Evolutionary conservation across 2,888 invertebrate genomes (phyloP), one percentile per base, ranked within the genome.

Genomic region (Ctena decussata): DNA sequence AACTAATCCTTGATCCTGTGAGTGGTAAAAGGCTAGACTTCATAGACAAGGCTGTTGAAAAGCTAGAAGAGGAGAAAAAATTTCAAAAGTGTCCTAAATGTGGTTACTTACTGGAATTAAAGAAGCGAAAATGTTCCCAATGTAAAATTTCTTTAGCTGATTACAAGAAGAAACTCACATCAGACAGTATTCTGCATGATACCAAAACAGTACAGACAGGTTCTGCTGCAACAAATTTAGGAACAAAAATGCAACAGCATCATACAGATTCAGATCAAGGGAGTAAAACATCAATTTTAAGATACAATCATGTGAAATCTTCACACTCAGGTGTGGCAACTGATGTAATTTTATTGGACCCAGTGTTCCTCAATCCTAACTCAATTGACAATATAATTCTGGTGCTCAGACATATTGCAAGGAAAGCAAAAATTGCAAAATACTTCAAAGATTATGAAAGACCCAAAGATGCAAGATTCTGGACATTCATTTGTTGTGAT

Each of bases 401-500:
- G 3, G 74, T 80, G 0, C 27, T 80, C 8, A 65, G 80, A 69
- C 53, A 74, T 46, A 65, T 80, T 49, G 80, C 69, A 11, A 80
- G 69, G 24, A 80, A 69, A 32, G 80, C 65, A 21, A 69, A 69
- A 6, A 73, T 80, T 32, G 21, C 71, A 37, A 71, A 39, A 37
- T 78, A 78, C 35, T 24, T n/a, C 2, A 12, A 30, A 15, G 46
- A 39, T 35, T n/a, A n/a, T n/a, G n/a, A n/a, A n/a, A 5, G 12
- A 3, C 6, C n/a, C 3, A 5, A 1, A 57, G n/a, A 46, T 35
- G 27, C 35, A 15, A 44, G 78, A 18, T 69, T 12, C 6, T 81
- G 81, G 76, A 81, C 81, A 8, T 81, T 71, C 39, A 46, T 76
- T 18, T 81, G 81, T 57, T 81, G 81, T 77, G 81, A 81, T 77